A percentile compares a stretch with the other conserved stretches of the same genome.
Conservation (phyloP, 2,888 invertebrate species). For the Plagiodera versicolora region DNA sequence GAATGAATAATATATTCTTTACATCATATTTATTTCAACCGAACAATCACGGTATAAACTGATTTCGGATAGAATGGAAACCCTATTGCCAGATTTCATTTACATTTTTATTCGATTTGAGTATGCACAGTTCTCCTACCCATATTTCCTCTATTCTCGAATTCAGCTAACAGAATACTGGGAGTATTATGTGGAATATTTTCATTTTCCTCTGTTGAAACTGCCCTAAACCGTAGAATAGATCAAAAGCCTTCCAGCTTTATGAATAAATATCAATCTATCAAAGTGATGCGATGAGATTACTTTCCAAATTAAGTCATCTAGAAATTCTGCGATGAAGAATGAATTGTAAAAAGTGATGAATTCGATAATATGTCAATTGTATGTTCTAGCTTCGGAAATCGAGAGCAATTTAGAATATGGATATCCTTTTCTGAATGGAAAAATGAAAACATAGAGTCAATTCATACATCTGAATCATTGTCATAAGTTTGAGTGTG, state of each 20-base stretch:
- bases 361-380: too few relatives aligned
- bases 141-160: background rate
- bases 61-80: background rate
- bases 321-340: too few relatives aligned
- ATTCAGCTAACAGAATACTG: background rate
- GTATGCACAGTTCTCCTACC: background rate
- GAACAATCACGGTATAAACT: background rate
- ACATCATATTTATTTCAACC: background rate
- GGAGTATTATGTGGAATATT: background rate
- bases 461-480: too few relatives aligned
- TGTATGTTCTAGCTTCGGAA: too few relatives aligned
- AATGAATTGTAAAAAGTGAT: too few relatives aligned
- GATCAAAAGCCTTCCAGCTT: background rate
- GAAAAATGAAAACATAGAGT: too few relatives aligned
- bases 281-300: background rate
- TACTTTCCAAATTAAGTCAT: background rate
- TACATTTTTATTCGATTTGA: background rate
- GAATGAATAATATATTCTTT: background rate
- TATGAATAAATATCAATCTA: background rate
- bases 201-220: background rate
- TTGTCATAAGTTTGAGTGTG: too few relatives aligned
- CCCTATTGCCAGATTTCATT: background rate
- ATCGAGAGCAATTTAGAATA: too few relatives aligned
- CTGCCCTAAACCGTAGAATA: background rate
- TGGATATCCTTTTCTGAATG: too few relatives aligned